These are phyloP conservation scores for Oxyruncus cristatus DNA, from an alignment of 2,113 vertebrate genomes.

Conservation along the genomic window DNA sequence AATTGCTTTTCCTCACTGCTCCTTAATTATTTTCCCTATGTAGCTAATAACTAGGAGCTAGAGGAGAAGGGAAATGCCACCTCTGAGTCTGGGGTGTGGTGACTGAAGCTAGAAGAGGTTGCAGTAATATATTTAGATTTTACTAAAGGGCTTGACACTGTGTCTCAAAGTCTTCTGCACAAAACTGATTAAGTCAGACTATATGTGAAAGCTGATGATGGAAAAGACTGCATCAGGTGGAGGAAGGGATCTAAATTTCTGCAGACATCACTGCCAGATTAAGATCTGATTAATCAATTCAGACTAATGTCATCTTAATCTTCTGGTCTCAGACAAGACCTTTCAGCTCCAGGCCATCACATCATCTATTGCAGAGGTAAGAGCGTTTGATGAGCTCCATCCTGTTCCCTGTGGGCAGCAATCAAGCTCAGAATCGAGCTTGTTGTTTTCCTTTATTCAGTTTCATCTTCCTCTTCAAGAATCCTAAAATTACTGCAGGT, in stretches of 20 bases:
- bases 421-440: background rate
- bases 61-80: background rate
- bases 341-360: background rate
- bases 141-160: background rate
- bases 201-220: background rate
- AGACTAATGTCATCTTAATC: background rate
- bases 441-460: background rate
- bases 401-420: background rate
- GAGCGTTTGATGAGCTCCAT: background rate
- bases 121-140: background rate
- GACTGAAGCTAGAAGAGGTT: background rate
- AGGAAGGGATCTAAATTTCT: background rate
- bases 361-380: background rate
- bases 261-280: background rate
- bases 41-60: background rate
- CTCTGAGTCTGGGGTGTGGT: background rate
- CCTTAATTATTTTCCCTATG: background rate
- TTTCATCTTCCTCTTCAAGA: background rate
- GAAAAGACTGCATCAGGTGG: background rate
- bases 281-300: slow-evolving; percentile 20
- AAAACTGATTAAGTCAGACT: background rate
- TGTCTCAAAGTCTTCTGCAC: background rate
- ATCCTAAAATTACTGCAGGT: background rate
- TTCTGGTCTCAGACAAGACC: background rate
- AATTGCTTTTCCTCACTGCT: background rate